Evolutionary conservation across 2,113 vertebrate species (phyloP).

Genomic region (Epinephelus fuscoguttatus): DNA sequence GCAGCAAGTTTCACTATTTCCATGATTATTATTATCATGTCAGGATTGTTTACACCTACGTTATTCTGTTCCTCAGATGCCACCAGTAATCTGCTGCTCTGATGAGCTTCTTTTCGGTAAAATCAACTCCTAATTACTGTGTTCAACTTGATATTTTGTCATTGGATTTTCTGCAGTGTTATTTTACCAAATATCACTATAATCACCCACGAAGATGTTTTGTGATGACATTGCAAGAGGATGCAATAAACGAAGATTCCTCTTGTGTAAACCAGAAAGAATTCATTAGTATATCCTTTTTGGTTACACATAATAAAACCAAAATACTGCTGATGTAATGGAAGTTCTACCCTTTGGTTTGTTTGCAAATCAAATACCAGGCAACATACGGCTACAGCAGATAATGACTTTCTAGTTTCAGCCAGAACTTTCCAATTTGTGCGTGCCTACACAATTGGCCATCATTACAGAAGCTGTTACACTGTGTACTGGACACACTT

Average conservation of each 20-base stretch:
- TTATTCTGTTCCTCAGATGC: constrained; percentile 37
- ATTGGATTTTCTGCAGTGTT: neutral
- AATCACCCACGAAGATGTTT: neutral
- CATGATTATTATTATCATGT: constrained; percentile 53
- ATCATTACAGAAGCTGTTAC: neutral
- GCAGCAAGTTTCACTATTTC: constrained; percentile 35
- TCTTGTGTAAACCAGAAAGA: neutral
- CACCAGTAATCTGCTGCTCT: constrained; percentile 3
- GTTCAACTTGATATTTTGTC: constrained; percentile 20
- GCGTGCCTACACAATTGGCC: neutral
- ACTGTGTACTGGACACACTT: neutral
- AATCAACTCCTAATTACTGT: constrained; percentile 4
- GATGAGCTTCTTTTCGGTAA: constrained; percentile 17
- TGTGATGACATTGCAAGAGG: neutral
- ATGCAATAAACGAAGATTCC: neutral
- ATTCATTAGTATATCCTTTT: neutral
- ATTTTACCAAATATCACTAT: neutral
- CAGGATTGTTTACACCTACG: constrained; percentile 44
- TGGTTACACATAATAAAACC: neutral
- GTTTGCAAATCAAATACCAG: neutral
- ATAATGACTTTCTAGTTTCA: neutral
- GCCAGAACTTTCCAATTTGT: neutral
- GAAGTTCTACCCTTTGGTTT: neutral
- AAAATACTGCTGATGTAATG: neutral
- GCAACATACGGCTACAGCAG: neutral